Evolutionary conservation across 2,888 invertebrate species (phyloP), one percentile per base, ranked within the genome.

Genomic region (Noctua janthe): DNA sequence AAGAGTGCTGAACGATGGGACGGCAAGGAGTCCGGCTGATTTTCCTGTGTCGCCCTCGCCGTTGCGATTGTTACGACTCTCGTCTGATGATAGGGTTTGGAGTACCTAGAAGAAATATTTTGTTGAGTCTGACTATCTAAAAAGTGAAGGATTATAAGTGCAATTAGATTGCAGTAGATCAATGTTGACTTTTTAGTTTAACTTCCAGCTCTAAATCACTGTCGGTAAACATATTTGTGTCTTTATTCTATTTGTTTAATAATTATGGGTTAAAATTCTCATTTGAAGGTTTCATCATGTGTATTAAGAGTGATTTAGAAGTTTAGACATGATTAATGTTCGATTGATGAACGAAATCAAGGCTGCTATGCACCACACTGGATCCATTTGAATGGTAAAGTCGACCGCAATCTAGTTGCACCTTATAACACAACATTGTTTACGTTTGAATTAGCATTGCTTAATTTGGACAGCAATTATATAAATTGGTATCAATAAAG

Each of bases 1-100:
- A 39, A 99, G 94, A 0, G 99, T 99, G 91, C 99, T 99, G 93
- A 99, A 99, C 88, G 99, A 99, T 0, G 99, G 99, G 3, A 99
- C 99, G 0, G 99, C 99, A 54, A 99, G 95, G 8, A 99, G 95
- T 64, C 98, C 98, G 2, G 97, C 97, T 2, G 97, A 97, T 85
- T 97, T 97, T 82, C 96, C 96, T 10, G 96, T 95, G 83, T 97
- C 97, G 35, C 97, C 97, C 86, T 97, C 97, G 0, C 97, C 97
- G 89, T 97, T 97, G 64, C 97, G 96, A 76, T 94, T 97, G 91
- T 95, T 97, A 23, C 98, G 97, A 69, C 98, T 97, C 87, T 98
- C 98, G 89, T 99, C 99, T 67, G 98, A 98, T 17, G 98, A 98
- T 56, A 99, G 97, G 0, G 98, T 98, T 94, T 99, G 98, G 73